A percentile compares a stretch with the other conserved stretches of the same genome.
phyloP scores from a whole-genome alignment of 2,888 invertebrate species.

The Ecliptopera silaceata region DNA sequence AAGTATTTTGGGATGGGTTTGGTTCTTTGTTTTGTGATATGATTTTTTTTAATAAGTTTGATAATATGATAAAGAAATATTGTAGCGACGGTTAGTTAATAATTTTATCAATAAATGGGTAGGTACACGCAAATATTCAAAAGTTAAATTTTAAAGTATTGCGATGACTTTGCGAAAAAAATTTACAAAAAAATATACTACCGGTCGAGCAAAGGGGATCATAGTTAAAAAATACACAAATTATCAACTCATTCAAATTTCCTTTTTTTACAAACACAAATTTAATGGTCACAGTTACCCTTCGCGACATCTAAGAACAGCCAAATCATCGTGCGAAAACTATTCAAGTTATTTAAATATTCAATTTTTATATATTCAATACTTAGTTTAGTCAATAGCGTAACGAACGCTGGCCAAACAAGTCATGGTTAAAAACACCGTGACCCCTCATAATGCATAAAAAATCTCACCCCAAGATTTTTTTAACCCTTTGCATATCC shows the following conservation, averaged over 20 bases:
- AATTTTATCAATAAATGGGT: too few species aligned
- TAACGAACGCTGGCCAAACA: constrained; percentile 65
- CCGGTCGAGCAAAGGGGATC: too few species aligned
- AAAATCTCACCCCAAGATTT: constrained; percentile 74
- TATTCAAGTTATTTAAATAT: constrained; percentile 59
- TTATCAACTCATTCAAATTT: not conserved
- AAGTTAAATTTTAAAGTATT: too few species aligned
- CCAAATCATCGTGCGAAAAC: constrained; percentile 69
- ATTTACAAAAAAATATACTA: not conserved
- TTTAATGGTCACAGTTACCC: not conserved
- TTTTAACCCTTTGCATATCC: constrained; percentile 81
- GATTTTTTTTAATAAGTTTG: not conserved
- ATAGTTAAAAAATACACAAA: not conserved
- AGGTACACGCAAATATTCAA: too few species aligned
- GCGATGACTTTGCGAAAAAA: too few species aligned
- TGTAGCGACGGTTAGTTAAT: too few species aligned
- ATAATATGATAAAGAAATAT: too few species aligned
- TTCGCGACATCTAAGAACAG: constrained; percentile 22
- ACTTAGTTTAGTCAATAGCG: constrained; percentile 58
- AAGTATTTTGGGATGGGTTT: not conserved
- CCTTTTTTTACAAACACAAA: not conserved
- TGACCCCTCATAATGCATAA: constrained; percentile 63
- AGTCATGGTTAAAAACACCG: constrained; percentile 39
- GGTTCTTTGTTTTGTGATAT: not conserved
- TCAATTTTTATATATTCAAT: too few species aligned